Evolutionary conservation across 2,113 vertebrate species (phyloP).

Genomic region (Hyla sarda): DNA sequence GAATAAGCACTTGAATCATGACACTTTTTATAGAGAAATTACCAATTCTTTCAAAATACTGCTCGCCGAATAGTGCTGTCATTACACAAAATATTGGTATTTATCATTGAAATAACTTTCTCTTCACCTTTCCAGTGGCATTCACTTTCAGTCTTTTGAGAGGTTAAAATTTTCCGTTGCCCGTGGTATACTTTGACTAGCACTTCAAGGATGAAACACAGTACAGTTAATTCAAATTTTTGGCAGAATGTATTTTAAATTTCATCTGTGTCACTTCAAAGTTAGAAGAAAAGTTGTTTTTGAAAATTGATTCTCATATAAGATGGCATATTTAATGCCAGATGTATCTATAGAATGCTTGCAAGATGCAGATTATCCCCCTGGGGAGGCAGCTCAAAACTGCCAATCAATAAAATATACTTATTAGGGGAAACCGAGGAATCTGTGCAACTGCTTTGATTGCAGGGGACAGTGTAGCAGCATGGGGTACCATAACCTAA

Average conservation of each 20-base stretch:
- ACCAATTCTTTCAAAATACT: constrained; percentile 33
- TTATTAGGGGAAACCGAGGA: constrained; percentile 78
- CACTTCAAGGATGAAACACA: constrained; percentile 71
- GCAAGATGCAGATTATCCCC: constrained; percentile 85
- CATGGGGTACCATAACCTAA: constrained; percentile 84
- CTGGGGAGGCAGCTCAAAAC: constrained; percentile 81
- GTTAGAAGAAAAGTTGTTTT: constrained; percentile 77
- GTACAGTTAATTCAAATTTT: constrained; percentile 76
- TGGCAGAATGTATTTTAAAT: constrained; percentile 73
- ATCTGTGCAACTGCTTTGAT: constrained; percentile 81
- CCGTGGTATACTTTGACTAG: constrained; percentile 67
- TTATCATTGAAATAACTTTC: constrained; percentile 53
- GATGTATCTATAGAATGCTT: constrained; percentile 84
- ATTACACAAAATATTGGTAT: constrained; percentile 42
- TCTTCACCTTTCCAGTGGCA: constrained; percentile 37
- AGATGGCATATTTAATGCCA: constrained; percentile 84
- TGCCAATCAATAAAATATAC: constrained; percentile 85
- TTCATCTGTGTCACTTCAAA: constrained; percentile 78
- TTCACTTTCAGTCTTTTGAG: constrained; percentile 37
- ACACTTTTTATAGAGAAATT: constrained; percentile 38
- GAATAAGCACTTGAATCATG: constrained; percentile 46
- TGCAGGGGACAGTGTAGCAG: constrained; percentile 84
- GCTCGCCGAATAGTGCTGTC: constrained; percentile 1
- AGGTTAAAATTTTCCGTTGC: constrained; percentile 62
- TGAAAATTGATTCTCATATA: constrained; percentile 79